Evolutionary conservation across 2,797 vertebrate genomes (phyloP), one percentile per base, ranked within the genome.

Genomic region (Sphaeramia orbicularis): DNA sequence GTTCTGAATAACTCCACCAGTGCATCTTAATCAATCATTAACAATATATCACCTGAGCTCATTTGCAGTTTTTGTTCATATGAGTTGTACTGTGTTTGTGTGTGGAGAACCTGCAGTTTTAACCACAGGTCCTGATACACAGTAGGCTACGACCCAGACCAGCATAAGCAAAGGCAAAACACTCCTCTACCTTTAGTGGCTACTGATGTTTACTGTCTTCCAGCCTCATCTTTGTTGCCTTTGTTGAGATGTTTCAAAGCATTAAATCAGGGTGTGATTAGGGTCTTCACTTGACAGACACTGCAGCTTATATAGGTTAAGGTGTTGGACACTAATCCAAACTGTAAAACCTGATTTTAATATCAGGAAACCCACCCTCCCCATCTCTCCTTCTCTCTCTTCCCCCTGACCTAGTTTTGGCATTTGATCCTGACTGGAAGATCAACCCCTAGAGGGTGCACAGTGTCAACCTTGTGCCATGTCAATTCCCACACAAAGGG

Each of bases 371-470:
- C 36, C 30, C 53, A 51, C 42, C 42, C 43, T 12, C 38, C 59
- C 58, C 27, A 24, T 62, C 48, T 63, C 52, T 55, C 68, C 58
- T 50, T 52, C 60, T 67, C 76, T 74, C 79, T 73, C 86, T 89
- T 89, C 90, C 83, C 91, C 85, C 91, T 96, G 96, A 97, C 97
- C 96, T 97, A 97, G 92, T 96, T 98, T 92, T 95, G 92, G 91
- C 95, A 93, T 95, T 93, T 93, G 93, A 95, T 96, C 94, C 93
- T 93, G 92, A 94, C 90, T 90, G 88, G 91, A 91, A 90, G 92
- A 93, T 85, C 90, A 88, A 84, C 90, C 93, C 93, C 93, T 93
- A 85, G 89, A 93, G 91, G 93, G 85, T 85, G 88, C 88, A 84
- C 85, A 7, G 67, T 93, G 90, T 84, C 86, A 94, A 89, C 89